Evolutionary conservation across 2,113 vertebrate species (phyloP), one percentile per base, ranked within the genome.

Genomic region (Leucopternis melanops): DNA sequence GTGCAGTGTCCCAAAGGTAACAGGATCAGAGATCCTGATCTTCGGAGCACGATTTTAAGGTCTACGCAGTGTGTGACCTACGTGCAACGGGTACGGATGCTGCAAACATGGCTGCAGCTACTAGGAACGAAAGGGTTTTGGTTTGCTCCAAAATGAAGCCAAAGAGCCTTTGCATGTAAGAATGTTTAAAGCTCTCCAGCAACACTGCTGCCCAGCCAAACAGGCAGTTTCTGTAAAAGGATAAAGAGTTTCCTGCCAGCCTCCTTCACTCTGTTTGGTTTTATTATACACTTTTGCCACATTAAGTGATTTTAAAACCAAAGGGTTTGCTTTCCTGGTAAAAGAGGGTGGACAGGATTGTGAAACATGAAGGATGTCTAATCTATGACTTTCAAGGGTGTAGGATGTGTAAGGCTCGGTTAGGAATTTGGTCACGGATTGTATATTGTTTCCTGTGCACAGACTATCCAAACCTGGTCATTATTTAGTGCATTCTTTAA

Each of bases 171-270:
- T 75, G 78, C 90, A 57, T 54, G 79, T 85, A 85, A 85, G 88
- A 91, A 83, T 20, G 45, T 65, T 87, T 94, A 42, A 95, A 94
- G 88, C 91, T 84, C 81, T 94, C 94, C 95, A 91, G 71, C 84
- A 97, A 61, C n/a, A 4, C 59, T 16, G 78, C 81, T 91, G 81
- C 81, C 92, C 84, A 92, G 93, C 71, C 96, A 97, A 96, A 96
- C 91, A 97, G 95, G 85, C 94, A 88, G 72, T 96, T 96, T 85
- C 93, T 94, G 88, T 96, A 94, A 96, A 95, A 93, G 84, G 78
- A 90, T 63, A 57, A 85, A 94, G 85, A 97, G 91, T 55, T 95
- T 97, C 95, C 92, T 96, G 95, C 91, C 95, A 96, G 92, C 34
- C 74, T 93, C 80, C 88, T 85, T 83, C 81, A 8, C 86, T 93